Base-by-base conservation (phyloP, 2,797 vertebrate genomes). In the Gymnodraco acuticeps region DNA sequence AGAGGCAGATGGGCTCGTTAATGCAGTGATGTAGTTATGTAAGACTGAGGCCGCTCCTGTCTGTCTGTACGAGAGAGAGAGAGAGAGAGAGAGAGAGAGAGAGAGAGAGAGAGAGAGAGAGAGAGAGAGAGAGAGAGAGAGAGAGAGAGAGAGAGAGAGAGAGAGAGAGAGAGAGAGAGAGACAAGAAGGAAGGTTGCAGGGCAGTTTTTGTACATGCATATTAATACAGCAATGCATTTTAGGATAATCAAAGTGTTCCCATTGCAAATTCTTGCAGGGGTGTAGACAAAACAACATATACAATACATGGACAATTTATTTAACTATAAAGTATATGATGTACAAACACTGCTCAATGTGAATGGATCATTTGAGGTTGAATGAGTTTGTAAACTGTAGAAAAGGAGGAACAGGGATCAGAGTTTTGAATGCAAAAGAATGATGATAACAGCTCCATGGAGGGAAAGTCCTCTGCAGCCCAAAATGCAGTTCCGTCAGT, bases 21-120 rank as follows among this genome's bases (percentile, higher is more conserved):
- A 93, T 92, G 89, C 92, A 89, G 90, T 77, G 89, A 90, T 91
- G 87, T 81, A 58, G 88, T 94, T 94, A 92, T 87, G 86, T 89
- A 94, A 94, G 90, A 91, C 66, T 63, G 85, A 85, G 84, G 80
- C 77, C 80, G 20, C 81, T 89, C 74, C 80, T 88, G 82, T 83
- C 85, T 78, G 82, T 84, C 80, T 90, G 43, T 76, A 60, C 87
- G 17, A 55, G 33, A 73, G 68, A 3, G 64, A 50, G 17, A 59
- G 3, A 27, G 64, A 27, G 64, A 51, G 17, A 55, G 33, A 73
- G 70, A 50, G 23, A 23, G 23, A 23, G 2, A 23, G 23, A 23
- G 23, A 23, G 23, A 23, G 23, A 23, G 23, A 2, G 23, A 23
- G 23, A 23, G 23, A 23, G 23, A 23, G 23, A 23, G 23, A 23